phyloP scores from a whole-genome alignment of 2,113 vertebrate species.

The Cygnus atratus region DNA sequence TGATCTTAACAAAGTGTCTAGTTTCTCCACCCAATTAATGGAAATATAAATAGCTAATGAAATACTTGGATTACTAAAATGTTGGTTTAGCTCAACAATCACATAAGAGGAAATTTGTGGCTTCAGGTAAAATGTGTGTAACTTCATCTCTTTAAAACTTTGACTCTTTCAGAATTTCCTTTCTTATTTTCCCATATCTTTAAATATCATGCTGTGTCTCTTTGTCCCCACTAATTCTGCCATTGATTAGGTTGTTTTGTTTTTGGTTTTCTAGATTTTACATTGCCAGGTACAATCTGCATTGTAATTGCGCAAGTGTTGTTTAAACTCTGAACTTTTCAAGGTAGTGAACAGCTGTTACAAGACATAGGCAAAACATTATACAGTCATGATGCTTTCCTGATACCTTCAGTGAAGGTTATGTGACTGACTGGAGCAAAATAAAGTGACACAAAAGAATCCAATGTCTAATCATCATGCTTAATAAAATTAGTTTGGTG shows the following conservation, averaged over 20 bases:
- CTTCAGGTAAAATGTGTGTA: background rate
- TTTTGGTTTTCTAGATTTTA: background rate
- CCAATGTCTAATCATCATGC: background rate
- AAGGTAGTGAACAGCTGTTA: background rate
- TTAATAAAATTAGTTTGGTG: background rate
- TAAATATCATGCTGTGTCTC: background rate
- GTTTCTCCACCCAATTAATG: background rate
- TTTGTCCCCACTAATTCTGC: background rate
- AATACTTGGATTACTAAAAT: background rate
- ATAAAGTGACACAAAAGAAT: background rate
- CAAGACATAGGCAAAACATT: background rate
- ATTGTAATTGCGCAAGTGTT: background rate
- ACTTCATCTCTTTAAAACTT: background rate
- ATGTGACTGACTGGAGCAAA: background rate
- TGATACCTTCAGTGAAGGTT: background rate
- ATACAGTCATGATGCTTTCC: background rate
- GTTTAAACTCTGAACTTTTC: background rate
- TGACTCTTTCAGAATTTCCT: background rate
- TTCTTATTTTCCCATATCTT: background rate
- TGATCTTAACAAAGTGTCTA: background rate
- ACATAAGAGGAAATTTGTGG: background rate
- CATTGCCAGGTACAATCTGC: background rate
- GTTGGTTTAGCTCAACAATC: background rate
- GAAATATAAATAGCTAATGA: background rate
- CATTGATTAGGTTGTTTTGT: background rate